Evolutionary conservation across 2,113 vertebrate genomes (phyloP).

Genomic region (Sylvietta virens): DNA sequence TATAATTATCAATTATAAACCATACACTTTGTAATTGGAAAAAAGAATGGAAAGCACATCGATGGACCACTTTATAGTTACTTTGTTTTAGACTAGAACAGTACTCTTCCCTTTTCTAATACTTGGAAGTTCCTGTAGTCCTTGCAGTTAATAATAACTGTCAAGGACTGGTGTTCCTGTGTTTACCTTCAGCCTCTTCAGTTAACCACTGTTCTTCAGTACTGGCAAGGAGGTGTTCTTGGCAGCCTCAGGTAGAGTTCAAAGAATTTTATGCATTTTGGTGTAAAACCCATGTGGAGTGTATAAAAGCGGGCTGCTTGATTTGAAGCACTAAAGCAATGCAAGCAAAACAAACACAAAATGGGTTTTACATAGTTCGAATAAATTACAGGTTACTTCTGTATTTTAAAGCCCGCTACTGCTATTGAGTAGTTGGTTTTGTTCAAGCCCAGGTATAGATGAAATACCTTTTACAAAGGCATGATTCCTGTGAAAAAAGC

Average conservation of each 20-base stretch:
- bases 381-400: not conserved
- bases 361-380: not conserved
- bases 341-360: not conserved
- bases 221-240: not conserved
- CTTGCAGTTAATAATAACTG: not conserved
- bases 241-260: not conserved
- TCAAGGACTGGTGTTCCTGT: not conserved
- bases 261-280: not conserved
- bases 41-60: not conserved
- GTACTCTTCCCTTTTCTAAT: not conserved
- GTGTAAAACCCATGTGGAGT: not conserved
- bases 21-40: not conserved
- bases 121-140: not conserved
- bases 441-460: not conserved
- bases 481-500: not conserved
- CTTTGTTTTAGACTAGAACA: not conserved
- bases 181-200: not conserved
- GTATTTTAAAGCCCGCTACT: not conserved
- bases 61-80: not conserved
- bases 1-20: not conserved
- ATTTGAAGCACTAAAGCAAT: not conserved
- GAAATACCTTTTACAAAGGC: not conserved
- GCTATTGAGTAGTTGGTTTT: not conserved
- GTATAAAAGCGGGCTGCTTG: not conserved
- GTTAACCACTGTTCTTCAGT: not conserved